Base-by-base conservation (phyloP, 2,888 invertebrate species). In the Dynastes grantii region DNA sequence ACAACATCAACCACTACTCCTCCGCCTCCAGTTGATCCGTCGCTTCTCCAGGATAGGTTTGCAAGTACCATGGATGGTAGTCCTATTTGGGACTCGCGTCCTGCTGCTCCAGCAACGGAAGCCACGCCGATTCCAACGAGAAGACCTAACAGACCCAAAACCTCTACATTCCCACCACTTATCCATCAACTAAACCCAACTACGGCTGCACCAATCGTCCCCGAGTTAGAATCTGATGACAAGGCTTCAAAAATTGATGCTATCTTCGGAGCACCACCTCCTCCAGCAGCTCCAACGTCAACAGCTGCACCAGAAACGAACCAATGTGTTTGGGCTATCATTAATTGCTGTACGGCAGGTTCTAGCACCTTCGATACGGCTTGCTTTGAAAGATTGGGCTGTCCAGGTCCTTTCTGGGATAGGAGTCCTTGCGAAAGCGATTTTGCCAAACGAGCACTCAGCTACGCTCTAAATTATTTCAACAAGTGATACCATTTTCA, bases 351-450 rank as follows among this genome's bases (percentile, higher is more conserved):
- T 84, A 89, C 92, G 0, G 87, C 89, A 0, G 87, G 88, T 0
- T 88, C 88, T n/a, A 88, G 88, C 79, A 87, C 89, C 13, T 88
- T 92, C 71, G 88, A 90, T 2, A 90, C 90, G 81, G 88, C 86
- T 13, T 96, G 96, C 86, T 96, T 96, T 80, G 95, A 95, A 87
- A 89, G 91, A 8, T 88, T 94, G 76, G 92, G 93, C 6, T 96
- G 96, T 85, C 91, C 92, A 0, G 94, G 94, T 0, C 91, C 92
- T 73, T 95, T 94, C 88, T 95, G 95, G 91, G 95, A 93, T 81
- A 83, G 88, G 0, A 94, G 93, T 85, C 95, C 95, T 0, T 96
- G 96, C 86, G 92, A 92, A 5, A 90, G 90, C 13, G 89, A 91
- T 6, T 91, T 93, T 76, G 90, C 92, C 0, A 83, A 89, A 53